A percentile compares a stretch with the other conserved stretches of the same genome.
Evolutionary conservation across 1,140 invertebrate species (phyloP).

Genomic region (Phenacoccus solenopsis): DNA sequence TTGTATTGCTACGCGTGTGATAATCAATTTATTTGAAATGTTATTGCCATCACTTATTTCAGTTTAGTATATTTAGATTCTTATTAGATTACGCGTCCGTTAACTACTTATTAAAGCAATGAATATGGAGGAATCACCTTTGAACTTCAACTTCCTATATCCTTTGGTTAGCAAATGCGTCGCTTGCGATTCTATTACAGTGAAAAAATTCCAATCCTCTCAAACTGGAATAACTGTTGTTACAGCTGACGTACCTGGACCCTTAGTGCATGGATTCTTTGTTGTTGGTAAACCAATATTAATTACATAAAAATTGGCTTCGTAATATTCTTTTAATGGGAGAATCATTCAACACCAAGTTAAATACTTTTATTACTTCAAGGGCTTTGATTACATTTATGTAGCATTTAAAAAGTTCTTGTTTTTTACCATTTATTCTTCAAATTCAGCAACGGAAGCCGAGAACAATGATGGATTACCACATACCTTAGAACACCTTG

Average conservation of each 20-base stretch:
- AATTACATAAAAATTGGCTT: not conserved
- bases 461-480: conserved; percentile 83
- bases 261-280: conserved; percentile 74
- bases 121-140: too few species aligned
- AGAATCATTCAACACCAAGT: not conserved
- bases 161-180: not conserved
- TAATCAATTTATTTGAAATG: too few species aligned
- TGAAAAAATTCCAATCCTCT: conserved; percentile 67
- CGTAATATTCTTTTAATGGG: not conserved
- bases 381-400: not conserved
- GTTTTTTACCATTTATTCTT: conserved; percentile 37
- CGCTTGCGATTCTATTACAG: conserved; percentile 46
- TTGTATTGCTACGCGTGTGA: too few species aligned
- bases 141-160: too few species aligned
- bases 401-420: not conserved
- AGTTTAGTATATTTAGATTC: too few species aligned
- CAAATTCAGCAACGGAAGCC: conserved; percentile 75
- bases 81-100: too few species aligned
- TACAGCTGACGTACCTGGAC: conserved; percentile 71
- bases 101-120: too few species aligned
- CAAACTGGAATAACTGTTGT: conserved; percentile 65
- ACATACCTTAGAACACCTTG: conserved; percentile 82
- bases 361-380: not conserved
- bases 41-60: too few species aligned
- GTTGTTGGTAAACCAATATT: conserved; percentile 51